phyloP scores from a whole-genome alignment of 1,140 invertebrate genomes.

The Anthonomus grandis region DNA sequence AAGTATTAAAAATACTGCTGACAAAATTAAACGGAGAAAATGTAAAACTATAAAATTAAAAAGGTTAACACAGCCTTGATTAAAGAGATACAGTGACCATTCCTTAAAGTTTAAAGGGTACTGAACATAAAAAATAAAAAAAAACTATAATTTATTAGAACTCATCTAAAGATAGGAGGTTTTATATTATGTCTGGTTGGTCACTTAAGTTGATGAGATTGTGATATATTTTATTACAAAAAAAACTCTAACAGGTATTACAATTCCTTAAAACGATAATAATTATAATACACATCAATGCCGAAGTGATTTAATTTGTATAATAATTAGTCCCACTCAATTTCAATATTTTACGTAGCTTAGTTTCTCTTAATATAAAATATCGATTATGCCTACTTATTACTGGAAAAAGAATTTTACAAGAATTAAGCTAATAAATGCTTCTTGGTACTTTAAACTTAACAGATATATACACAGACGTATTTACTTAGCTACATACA shows the following conservation, averaged over 20 bases:
- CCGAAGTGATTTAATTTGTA: conserved; percentile 12
- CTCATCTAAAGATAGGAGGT: too few relatives aligned
- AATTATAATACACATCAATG: conserved; percentile 17
- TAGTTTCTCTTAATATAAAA: not conserved
- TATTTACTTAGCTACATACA: conserved; percentile 19
- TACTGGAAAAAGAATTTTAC: conserved; percentile 14
- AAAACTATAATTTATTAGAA: too few relatives aligned
- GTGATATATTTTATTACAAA: too few relatives aligned
- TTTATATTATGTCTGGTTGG: too few relatives aligned
- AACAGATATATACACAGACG: conserved; percentile 20
- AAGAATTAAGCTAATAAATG: conserved; percentile 23
- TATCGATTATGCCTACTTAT: conserved; percentile 11
- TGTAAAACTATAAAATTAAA: too few relatives aligned
- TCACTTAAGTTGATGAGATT: too few relatives aligned
- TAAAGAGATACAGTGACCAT: too few relatives aligned
- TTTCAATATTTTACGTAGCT: conserved; percentile 21
- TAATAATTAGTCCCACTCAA: conserved; percentile 25
- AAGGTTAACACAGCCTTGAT: too few relatives aligned
- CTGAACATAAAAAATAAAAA: too few relatives aligned
- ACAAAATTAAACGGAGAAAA: too few relatives aligned
- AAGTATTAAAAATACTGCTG: not conserved
- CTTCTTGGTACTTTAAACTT: conserved; percentile 27
- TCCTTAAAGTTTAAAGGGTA: too few relatives aligned
- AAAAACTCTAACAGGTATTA: too few relatives aligned
- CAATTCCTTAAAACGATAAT: not conserved